Evolutionary conservation across 2,113 vertebrate species (phyloP).

Genomic region (Phalacrocorax carbo): DNA sequence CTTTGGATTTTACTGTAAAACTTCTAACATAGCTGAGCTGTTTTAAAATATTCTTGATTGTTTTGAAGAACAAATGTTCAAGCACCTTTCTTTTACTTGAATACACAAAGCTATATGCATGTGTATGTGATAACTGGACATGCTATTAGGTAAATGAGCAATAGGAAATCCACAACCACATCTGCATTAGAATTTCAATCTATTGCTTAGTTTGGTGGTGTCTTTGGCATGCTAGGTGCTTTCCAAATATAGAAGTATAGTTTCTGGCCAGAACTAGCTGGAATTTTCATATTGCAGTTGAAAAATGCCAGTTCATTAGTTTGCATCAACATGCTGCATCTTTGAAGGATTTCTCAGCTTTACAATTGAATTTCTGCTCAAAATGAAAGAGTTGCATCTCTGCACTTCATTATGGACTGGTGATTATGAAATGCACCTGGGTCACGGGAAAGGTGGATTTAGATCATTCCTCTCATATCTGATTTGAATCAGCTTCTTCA

Average conservation of each 20-base stretch:
- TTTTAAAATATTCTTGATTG: not conserved
- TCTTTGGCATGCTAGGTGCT: conserved; percentile 25
- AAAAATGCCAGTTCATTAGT: conserved; percentile 54
- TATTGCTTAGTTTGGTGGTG: conserved; percentile 28
- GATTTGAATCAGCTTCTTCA: conserved; percentile 52
- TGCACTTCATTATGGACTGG: conserved; percentile 49
- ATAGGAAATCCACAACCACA: conserved; percentile 40
- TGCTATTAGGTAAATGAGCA: not conserved
- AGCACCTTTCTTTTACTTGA: not conserved
- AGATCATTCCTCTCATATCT: not conserved
- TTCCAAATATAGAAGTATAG: conserved; percentile 40
- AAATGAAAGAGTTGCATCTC: conserved; percentile 54
- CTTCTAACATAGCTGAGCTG: not conserved
- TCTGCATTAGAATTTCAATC: conserved; percentile 14
- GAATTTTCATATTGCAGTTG: conserved; percentile 45
- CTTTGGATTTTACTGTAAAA: not conserved
- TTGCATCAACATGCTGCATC: conserved; percentile 43
- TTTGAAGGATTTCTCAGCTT: conserved; percentile 49
- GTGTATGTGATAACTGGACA: not conserved
- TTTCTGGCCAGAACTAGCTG: conserved; percentile 43
- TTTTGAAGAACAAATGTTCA: not conserved
- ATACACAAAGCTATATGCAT: not conserved
- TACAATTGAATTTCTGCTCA: conserved; percentile 51
- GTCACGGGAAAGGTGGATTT: conserved; percentile 40
- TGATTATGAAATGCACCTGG: conserved; percentile 63